phyloP scores from a whole-genome alignment of 2,797 vertebrate species.

The Ptychobarbus kaznakovi region DNA sequence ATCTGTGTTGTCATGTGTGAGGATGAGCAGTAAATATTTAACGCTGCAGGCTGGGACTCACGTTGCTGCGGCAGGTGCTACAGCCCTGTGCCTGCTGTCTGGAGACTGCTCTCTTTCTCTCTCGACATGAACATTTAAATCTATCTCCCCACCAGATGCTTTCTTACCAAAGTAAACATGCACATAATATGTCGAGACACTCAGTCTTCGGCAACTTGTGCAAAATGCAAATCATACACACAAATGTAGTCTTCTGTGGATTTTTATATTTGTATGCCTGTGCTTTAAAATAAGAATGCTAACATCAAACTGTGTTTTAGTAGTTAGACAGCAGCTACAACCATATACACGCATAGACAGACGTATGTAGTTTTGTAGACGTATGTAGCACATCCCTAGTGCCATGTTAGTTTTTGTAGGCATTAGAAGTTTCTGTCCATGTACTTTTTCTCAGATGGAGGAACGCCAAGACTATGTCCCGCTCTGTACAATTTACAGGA shows the following conservation, averaged over 20 bases:
- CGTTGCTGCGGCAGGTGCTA: conserved; percentile 60
- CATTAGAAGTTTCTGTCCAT: not conserved
- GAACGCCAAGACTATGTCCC: not conserved
- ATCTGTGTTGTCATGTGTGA: conserved; percentile 51
- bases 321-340: not conserved
- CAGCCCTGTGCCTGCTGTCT: conserved; percentile 33
- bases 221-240: not conserved
- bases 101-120: conserved; percentile 25
- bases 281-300: not conserved
- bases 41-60: conserved; percentile 51
- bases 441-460: not conserved
- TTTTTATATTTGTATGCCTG: not conserved
- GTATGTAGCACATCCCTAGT: not conserved
- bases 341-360: conserved; percentile 13
- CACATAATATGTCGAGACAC: conserved; percentile 27
- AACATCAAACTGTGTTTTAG: not conserved
- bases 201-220: conserved; percentile 21
- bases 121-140: conserved; percentile 27
- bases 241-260: not conserved
- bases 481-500: conserved; percentile 38
- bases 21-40: conserved; percentile 61
- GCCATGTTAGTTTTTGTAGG: not conserved
- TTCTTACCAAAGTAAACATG: conserved; percentile 18
- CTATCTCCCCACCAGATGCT: conserved; percentile 21
- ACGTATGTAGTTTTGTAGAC: not conserved